Base-by-base conservation (phyloP, 2,888 invertebrate species). In the Bellardia bayeri region DNA sequence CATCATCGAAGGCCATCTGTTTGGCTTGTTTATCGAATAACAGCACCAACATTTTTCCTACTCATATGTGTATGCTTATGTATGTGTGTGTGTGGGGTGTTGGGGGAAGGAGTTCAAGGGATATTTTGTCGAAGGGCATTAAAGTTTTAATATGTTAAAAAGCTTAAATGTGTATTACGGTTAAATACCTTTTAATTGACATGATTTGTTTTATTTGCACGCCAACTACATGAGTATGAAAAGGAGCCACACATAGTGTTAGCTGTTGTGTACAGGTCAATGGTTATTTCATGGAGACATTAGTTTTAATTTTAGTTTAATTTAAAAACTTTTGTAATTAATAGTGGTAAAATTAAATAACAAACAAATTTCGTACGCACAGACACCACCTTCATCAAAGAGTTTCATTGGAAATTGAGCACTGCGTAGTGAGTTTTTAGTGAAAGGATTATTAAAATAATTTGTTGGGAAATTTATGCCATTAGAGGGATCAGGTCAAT, bases 161-260 rank as follows among this genome's bases (percentile, higher is more conserved):
- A 79, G 82, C 78, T 85, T 86, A 89, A 88, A 88, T 88, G 91
- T 85, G 87, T 87, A 92, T 92, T 92, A 91, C 89, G 91, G 89
- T 91, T 92, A 92, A 92, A 92, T 92, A 91, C 92, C 92, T 91
- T 92, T 92, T 92, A 92, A 93, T 92, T 93, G 92, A 93, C 92
- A 92, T 90, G 90, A 89, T 82, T 82, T 88, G 82, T 86, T 82
- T 79, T 82, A 84, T 86, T 84, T 86, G 83, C 33, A 58, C 23
- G 81, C n/a, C 45, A 2, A 2, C 58, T 40, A 51, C 75, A 45
- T 54, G 42, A 51, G 40, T 23, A 30, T 74, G 11, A 45, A 64
- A 63, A 33, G 81, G 64, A 76, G 61, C 42, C 54, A 58, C 54
- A 58, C 11, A 33, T 11, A 16, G 30, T 66, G 61, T 72, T 51